Evolutionary conservation across 2,888 invertebrate species (phyloP).

Genomic region (Desoria tigrina): DNA sequence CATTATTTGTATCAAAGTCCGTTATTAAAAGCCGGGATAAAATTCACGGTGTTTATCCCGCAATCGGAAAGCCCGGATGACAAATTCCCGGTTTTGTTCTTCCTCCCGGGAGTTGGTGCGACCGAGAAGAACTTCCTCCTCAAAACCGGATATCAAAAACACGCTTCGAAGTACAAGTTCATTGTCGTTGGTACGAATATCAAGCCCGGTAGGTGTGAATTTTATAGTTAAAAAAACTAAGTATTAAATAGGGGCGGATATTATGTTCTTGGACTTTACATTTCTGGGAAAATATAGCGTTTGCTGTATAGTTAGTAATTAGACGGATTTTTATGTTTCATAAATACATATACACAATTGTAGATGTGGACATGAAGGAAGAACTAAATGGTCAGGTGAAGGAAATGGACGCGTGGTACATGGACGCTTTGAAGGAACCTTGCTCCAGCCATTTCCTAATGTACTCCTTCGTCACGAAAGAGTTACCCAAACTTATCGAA

Average conservation of each 20-base stretch:
- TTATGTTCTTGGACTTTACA: no score
- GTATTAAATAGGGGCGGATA: slow-evolving; percentile 71
- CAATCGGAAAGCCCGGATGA: slow-evolving; percentile 64
- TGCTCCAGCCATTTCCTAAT: slow-evolving; percentile 92
- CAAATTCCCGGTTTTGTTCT: slow-evolving; percentile 78
- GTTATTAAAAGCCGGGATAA: slow-evolving; percentile 84
- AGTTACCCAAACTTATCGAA: slow-evolving; percentile 74
- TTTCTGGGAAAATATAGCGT: no score
- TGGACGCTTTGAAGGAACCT: slow-evolving; percentile 86
- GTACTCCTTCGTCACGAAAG: slow-evolving; percentile 88
- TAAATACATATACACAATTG: no score
- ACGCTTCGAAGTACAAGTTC: slow-evolving; percentile 81
- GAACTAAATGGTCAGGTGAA: slow-evolving; percentile 63
- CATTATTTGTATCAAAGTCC: slow-evolving; percentile 67
- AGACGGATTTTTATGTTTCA: no score
- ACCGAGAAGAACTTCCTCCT: slow-evolving; percentile 91
- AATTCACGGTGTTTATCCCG: slow-evolving; percentile 87
- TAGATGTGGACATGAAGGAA: no score
- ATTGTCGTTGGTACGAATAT: slow-evolving; percentile 93
- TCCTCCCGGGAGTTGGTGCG: slow-evolving; percentile 80
- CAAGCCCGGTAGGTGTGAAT: slow-evolving; percentile 73
- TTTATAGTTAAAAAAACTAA: slow-evolving; percentile 86
- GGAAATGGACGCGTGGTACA: slow-evolving; percentile 86
- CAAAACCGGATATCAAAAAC: slow-evolving; percentile 89
- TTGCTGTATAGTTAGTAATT: no score